phyloP scores from a whole-genome alignment of 2,113 vertebrate species.

The human (Homo sapiens) region GRCh38 chr3:116564001-116564500 shows the following conservation, averaged over 20 bases:
- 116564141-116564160: neutral
- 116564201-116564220: neutral
- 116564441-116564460: neutral
- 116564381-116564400: neutral
- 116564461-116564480: neutral
- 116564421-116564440: neutral
- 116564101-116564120: neutral
- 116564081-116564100: neutral
- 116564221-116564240: neutral
- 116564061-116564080: neutral
- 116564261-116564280: neutral
- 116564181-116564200: constrained; percentile 13
- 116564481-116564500: neutral
- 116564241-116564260: constrained; percentile 5
- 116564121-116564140: neutral
- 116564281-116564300: neutral
- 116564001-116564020: neutral
- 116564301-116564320: neutral
- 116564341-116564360: neutral
- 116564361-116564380: constrained; percentile 23
- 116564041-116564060: constrained; percentile 19
- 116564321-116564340: neutral
- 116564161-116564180: neutral
- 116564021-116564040: neutral
- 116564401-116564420: neutral